Base-by-base conservation (phyloP, 2,113 vertebrate genomes). In the Proteles cristata region DNA sequence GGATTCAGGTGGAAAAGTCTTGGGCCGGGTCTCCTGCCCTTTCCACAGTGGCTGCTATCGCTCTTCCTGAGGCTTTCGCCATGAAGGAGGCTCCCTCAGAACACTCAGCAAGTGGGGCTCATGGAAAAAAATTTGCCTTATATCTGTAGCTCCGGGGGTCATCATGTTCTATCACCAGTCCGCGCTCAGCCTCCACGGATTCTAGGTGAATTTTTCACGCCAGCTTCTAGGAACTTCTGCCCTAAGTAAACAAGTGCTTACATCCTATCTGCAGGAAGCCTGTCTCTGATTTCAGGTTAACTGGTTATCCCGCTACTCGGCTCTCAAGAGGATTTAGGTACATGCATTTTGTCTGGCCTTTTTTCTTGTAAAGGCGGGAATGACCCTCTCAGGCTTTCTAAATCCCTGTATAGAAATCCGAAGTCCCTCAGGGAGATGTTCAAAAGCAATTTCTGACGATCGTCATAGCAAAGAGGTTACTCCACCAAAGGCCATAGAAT, bases 371-470 rank as follows among this genome's bases (percentile, higher is more conserved):
- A 83, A 68, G 16, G 43, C 65, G 26, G 25, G 6, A 74, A 90
- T 90, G 55, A 74, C 10, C 76, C 35, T 63, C 85, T 90, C 26
- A n/a, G 69, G 63, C 28, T 97, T 92, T 94, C 91, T 79, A 65
- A 65, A 94, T 77, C 35, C 23, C 26, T 74, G 2, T 61, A 85
- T 68, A n/a, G 14, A 87, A 71, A 88, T 71, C 39, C 87, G 33
- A 86, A 92, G 66, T 94, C 48, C 53, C 53, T 90, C 31, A n/a
- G 48, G 85, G 76, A 89, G n/a, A 92, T 79, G 11, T 74, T 95
- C 66, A 81, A 93, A 95, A 73, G 35, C 84, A 96, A 80, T 88
- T 71, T 73, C 94, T 89, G 94, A 83, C 33, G 58, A 95, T 71
- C 35, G 81, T 96, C 58, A 89, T 50, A 74, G 17, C 21, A 96